Evolutionary conservation across 1,140 invertebrate species (phyloP).

Genomic region (Drosophila elegans): DNA sequence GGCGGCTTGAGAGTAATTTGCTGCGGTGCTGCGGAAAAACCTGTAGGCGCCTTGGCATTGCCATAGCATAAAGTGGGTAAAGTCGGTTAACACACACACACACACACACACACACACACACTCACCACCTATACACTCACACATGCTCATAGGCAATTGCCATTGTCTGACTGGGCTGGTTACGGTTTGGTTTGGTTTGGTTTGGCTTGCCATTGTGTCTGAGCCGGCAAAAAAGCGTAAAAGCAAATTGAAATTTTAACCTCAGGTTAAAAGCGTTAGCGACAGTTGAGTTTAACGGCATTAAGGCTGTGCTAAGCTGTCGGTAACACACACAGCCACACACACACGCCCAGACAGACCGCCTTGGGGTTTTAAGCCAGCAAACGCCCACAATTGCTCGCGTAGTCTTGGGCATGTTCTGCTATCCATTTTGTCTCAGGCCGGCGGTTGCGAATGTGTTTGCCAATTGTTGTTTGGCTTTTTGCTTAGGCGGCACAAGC

Average conservation of each 20-base stretch:
- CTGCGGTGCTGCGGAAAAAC: slow-evolving; percentile 61
- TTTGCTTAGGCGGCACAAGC: slow-evolving; percentile 39
- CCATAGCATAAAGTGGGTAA: slow-evolving; percentile 41
- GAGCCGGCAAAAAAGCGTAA: slow-evolving; percentile 55
- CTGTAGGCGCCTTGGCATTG: slow-evolving; percentile 60
- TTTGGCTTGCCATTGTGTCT: slow-evolving; percentile 35
- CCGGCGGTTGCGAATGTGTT: slow-evolving; percentile 57
- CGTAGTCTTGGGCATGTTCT: slow-evolving; percentile 27
- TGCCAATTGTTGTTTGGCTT: slow-evolving; percentile 65
- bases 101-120: too few species aligned
- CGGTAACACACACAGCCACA: slow-evolving; percentile 55
- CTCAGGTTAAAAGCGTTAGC: slow-evolving; percentile 82
- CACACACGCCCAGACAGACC: slow-evolving; percentile 26
- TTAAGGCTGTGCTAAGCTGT: slow-evolving; percentile 81
- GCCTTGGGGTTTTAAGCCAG: slow-evolving; percentile 45
- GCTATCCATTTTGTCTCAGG: slow-evolving; percentile 28
- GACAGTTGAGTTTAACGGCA: slow-evolving; percentile 82
- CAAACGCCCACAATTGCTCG: slow-evolving; percentile 43
- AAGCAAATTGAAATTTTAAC: slow-evolving; percentile 83
- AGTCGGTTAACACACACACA: slow-evolving; percentile 48
- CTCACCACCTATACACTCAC: not conserved
- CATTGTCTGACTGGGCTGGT: slow-evolving; percentile 45
- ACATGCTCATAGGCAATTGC: slow-evolving; percentile 43
- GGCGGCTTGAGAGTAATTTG: slow-evolving; percentile 71
- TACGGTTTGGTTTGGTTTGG: slow-evolving; percentile 24